Conservation (phyloP, 2,888 invertebrate genomes). For the Plagodis pulveraria region DNA sequence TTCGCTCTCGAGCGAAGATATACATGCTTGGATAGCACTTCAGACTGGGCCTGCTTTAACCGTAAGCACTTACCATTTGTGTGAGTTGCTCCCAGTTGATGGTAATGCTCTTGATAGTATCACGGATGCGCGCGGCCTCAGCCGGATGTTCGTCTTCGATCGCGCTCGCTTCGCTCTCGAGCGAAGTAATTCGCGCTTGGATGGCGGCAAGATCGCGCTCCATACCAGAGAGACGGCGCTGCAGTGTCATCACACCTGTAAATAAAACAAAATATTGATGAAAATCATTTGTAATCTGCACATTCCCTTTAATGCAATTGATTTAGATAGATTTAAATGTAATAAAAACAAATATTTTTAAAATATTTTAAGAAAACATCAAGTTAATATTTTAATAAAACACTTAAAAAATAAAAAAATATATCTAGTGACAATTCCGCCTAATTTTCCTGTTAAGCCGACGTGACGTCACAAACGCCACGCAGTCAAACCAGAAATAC, state of each 20-base stretch:
- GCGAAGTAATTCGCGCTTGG: constrained; percentile 97
- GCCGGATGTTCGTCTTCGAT: constrained; percentile 98
- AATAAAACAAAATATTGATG: too few species aligned
- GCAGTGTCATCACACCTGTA: constrained; percentile 96
- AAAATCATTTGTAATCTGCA: too few species aligned
- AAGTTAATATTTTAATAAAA: too few species aligned
- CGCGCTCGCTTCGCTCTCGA: constrained; percentile 96
- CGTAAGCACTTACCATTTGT: constrained; percentile 88
- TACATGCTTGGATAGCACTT: not conserved
- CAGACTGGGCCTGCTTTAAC: not conserved
- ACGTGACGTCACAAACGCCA: too few species aligned
- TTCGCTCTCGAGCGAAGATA: not conserved
- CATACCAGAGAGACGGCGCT: constrained; percentile 98
- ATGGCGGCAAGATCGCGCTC: constrained; percentile 99
- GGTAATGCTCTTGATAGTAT: constrained; percentile 96
- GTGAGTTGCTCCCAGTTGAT: constrained; percentile 98
- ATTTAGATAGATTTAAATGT: too few species aligned
- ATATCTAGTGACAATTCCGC: too few species aligned
- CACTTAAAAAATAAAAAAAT: too few species aligned
- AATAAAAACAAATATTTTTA: too few species aligned
- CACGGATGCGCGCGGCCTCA: constrained; percentile 95
- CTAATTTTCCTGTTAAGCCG: too few species aligned
- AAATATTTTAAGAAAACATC: too few species aligned
- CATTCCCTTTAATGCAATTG: too few species aligned
- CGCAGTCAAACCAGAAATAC: too few species aligned